These are phyloP conservation scores for Coenonympha arcania DNA, from an alignment of 2,888 invertebrate genomes.

Conservation along the genomic window DNA sequence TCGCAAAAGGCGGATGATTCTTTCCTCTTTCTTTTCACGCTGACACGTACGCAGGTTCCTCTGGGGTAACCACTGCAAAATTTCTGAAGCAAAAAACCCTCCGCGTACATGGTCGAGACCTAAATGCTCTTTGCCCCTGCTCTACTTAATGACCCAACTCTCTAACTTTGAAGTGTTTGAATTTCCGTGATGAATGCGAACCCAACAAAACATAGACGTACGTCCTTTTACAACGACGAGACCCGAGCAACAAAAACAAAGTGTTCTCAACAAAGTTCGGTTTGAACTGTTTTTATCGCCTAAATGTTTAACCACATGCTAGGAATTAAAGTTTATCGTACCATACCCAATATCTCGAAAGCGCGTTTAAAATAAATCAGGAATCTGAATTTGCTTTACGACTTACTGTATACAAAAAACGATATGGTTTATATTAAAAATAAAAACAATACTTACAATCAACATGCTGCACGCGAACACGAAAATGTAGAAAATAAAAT, in stretches of 20 bases:
- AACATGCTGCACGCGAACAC: background rate
- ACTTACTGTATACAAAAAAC: background rate
- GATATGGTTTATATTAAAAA: background rate
- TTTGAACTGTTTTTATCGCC: slow-evolving; percentile 1
- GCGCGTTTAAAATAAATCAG: too few relatives aligned
- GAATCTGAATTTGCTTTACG: background rate
- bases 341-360: too few relatives aligned
- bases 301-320: background rate
- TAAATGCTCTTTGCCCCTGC: too few relatives aligned
- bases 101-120: too few relatives aligned
- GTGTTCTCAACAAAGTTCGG: background rate
- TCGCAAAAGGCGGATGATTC: too few relatives aligned
- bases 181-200: slow-evolving; percentile 1
- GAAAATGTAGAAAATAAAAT: background rate
- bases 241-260: too few relatives aligned
- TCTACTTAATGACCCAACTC: slow-evolving; percentile 9
- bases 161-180: slow-evolving; percentile 1
- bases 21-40: too few relatives aligned
- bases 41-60: too few relatives aligned
- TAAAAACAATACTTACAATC: too few relatives aligned
- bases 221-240: too few relatives aligned
- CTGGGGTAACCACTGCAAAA: too few relatives aligned
- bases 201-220: slow-evolving; percentile 4
- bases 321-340: background rate
- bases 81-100: too few relatives aligned